Conservation (phyloP, 2,888 invertebrate genomes). For the Eupelmus urozonus region DNA sequence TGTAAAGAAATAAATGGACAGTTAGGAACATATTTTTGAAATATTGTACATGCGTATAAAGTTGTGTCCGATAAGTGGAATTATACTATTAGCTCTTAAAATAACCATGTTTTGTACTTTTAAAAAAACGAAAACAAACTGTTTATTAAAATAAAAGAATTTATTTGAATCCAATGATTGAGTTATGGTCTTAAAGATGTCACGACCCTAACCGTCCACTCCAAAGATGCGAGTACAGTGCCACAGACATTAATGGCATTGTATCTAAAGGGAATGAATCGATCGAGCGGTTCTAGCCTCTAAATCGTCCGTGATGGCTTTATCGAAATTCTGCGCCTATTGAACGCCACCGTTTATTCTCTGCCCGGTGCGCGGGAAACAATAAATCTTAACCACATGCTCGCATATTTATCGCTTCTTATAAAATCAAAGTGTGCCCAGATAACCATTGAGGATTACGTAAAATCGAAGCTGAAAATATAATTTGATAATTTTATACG, state of each 20-base stretch:
- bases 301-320: conserved; percentile 6
- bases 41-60: conserved; percentile 56
- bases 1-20: conserved; percentile 49
- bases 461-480: too few relatives aligned
- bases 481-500: too few relatives aligned
- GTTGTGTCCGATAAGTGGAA: conserved; percentile 54
- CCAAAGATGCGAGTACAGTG: neutral
- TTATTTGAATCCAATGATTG: conserved; percentile 54
- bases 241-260: conserved; percentile 2
- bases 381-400: too few relatives aligned
- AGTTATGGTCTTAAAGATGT: conserved; percentile 19
- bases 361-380: neutral
- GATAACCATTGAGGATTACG: too few relatives aligned
- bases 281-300: neutral
- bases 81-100: conserved; percentile 54
- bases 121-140: conserved; percentile 56
- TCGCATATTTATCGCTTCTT: too few relatives aligned
- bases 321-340: neutral
- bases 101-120: conserved; percentile 59
- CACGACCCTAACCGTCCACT: neutral
- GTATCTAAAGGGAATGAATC: neutral
- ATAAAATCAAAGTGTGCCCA: too few relatives aligned
- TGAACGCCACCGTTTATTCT: neutral
- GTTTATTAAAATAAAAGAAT: conserved; percentile 59
- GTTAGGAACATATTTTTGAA: conserved; percentile 57